These are phyloP conservation scores for Mythimna vitellina DNA, from an alignment of 2,888 invertebrate genomes.

Conservation along the genomic window DNA sequence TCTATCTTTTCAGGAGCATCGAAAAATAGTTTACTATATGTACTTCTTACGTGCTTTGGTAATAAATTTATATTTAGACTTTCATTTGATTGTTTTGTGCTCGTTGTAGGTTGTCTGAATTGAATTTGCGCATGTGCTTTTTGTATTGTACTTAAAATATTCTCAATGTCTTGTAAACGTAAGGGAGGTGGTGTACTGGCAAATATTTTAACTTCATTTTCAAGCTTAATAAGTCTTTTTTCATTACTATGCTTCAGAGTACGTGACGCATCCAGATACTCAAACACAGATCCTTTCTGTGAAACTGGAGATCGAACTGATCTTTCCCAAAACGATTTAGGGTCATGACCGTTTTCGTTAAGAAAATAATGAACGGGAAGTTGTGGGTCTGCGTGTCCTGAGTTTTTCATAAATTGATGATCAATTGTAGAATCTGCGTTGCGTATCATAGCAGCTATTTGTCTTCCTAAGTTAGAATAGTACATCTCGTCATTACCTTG, in stretches of 20 bases:
- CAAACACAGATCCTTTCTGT: constrained; percentile 38
- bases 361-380: constrained; percentile 67
- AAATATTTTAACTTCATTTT: constrained; percentile 79
- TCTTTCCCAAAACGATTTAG: constrained; percentile 84
- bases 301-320: constrained; percentile 80
- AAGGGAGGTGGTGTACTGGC: constrained; percentile 73
- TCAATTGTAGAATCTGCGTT: constrained; percentile 73
- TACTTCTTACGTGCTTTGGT: constrained; percentile 54
- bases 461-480: constrained; percentile 81
- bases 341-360: constrained; percentile 72
- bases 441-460: constrained; percentile 84
- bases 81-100: constrained; percentile 47
- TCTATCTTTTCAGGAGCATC: constrained; percentile 9
- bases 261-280: constrained; percentile 64
- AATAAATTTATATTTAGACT: constrained; percentile 78
- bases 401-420: constrained; percentile 70
- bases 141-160: constrained; percentile 77
- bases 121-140: constrained; percentile 56
- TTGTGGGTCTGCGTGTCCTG: constrained; percentile 9
- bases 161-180: constrained; percentile 81
- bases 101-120: constrained; percentile 31
- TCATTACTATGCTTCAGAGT: constrained; percentile 75
- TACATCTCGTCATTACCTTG: constrained; percentile 73
- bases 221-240: constrained; percentile 77
- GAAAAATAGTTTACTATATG: constrained; percentile 17